These are phyloP conservation scores for Iguana delicatissima DNA, from an alignment of 2,797 vertebrate genomes.

Conservation along the genomic window DNA sequence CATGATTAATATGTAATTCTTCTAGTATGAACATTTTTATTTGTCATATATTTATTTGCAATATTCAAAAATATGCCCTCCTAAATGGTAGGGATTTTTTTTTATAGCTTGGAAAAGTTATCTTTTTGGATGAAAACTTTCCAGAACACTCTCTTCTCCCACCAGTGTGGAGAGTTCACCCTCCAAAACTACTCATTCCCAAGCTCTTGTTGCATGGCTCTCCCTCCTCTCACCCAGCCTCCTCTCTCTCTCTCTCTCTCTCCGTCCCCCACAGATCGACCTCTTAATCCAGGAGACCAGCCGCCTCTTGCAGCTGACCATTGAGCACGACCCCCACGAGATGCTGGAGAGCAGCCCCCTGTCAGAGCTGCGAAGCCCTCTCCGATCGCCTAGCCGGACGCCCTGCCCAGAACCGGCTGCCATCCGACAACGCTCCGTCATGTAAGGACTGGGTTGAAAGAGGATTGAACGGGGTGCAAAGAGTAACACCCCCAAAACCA, in stretches of 20 bases:
- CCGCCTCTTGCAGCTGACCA: constrained; percentile 94
- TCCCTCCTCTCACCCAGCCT: not conserved
- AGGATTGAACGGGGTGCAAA: not conserved
- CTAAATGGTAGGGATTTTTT: too few relatives aligned
- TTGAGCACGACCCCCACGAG: constrained; percentile 93
- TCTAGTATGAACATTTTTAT: too few relatives aligned
- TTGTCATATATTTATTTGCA: too few relatives aligned
- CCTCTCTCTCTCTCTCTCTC: not conserved
- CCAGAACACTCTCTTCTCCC: too few relatives aligned
- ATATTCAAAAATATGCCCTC: too few relatives aligned
- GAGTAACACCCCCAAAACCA: not conserved
- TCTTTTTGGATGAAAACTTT: too few relatives aligned
- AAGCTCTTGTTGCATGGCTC: not conserved
- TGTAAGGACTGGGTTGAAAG: constrained; percentile 79
- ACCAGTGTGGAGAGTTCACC: too few relatives aligned
- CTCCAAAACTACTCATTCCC: too few relatives aligned
- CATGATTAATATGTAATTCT: too few relatives aligned
- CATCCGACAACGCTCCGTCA: constrained; percentile 79
- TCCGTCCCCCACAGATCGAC: constrained; percentile 85
- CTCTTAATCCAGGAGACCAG: constrained; percentile 96
- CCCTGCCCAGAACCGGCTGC: constrained; percentile 80
- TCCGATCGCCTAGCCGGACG: constrained; percentile 78
- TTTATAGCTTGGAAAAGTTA: too few relatives aligned
- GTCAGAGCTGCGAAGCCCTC: constrained; percentile 76
- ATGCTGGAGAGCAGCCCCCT: constrained; percentile 76